Percentiles rank a stretch among this genome's conserved stretches.
These are phyloP conservation scores for Acleris literana DNA, from an alignment of 2,888 invertebrate species.

Conservation along the genomic window DNA sequence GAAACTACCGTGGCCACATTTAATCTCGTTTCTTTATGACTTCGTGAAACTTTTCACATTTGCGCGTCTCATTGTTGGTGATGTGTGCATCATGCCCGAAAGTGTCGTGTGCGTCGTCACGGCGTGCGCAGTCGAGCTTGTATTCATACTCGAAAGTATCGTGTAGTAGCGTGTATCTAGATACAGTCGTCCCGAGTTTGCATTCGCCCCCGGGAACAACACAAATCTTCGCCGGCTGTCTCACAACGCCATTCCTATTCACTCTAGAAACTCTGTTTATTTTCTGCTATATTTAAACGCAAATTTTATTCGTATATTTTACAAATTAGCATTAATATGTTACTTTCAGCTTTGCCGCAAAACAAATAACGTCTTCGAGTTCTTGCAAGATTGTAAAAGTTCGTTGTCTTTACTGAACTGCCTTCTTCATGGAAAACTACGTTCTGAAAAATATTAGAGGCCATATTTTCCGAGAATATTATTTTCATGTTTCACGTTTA, in stretches of 20 bases:
- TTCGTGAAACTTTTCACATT: conserved; percentile 34
- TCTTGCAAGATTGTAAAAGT: neutral
- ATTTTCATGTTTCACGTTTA: too few relatives aligned
- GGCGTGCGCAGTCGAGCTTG: too few relatives aligned
- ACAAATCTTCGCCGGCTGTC: conserved; percentile 28
- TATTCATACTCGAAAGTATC: neutral
- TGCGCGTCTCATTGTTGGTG: conserved; percentile 23
- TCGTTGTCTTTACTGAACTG: too few relatives aligned
- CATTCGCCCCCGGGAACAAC: conserved; percentile 20
- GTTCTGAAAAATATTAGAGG: too few relatives aligned
- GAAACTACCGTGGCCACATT: conserved; percentile 4
- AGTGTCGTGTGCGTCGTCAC: neutral
- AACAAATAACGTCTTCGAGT: neutral
- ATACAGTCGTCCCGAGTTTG: conserved; percentile 17
- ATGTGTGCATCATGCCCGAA: conserved; percentile 28
- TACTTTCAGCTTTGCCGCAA: neutral
- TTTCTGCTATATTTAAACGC: conserved; percentile 2
- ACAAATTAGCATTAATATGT: neutral
- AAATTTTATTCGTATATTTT: conserved; percentile 5
- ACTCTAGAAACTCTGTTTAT: conserved; percentile 10
- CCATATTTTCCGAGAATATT: too few relatives aligned
- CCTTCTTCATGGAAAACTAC: too few relatives aligned
- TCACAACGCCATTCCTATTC: conserved; percentile 17
- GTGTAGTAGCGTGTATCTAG: conserved; percentile 15
- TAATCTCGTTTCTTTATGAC: conserved; percentile 23